Evolutionary conservation across 2,113 vertebrate species (phyloP), one percentile per base, ranked within the genome.

Genomic region (Lepus europaeus): DNA sequence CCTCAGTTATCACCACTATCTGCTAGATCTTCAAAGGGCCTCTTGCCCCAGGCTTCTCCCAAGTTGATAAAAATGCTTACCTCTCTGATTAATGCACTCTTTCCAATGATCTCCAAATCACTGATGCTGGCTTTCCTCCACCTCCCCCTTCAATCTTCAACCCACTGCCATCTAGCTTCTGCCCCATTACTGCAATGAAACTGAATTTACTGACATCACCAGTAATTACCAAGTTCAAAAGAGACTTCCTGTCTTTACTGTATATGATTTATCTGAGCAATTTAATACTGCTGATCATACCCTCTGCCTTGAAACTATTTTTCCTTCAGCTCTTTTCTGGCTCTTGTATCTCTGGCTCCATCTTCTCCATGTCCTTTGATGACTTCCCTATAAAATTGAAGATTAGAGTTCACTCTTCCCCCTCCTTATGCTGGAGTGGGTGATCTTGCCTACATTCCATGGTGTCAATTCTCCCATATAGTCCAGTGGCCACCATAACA

Each of bases 181-280:
- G 68, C 51, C 9, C 87, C 74, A 72, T 96, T 81, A 66, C 6
- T 63, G 36, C 5, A 29, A 80, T 68, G 61, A 76, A 39, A 80
- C 45, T 17, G 23, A 87, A 83, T 31, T 78, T 53, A 66, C 33
- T 51, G 79, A 70, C 10, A 69, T 45, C 7, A 33, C 33, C 70
- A 83, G 76, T 25, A 80, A 77, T 63, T 70, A 53, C 49, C 68
- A 85, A 88, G 33, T 69, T 91, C 91, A 27, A 79, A 92, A 93
- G 53, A 82, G 8, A 82, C 19, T 56, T 39, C 56, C 10, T 73
- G 36, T 81, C 77, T 91, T 66, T 69, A 73, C 83, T 78, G 68
- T 49, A 45, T 33, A 81, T 56, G 16, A 68, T n/a, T 49, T 84
- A 49, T 90, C 73, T 79, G 51, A 73, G 29, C 31, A 63, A 19